Percentiles rank a stretch among this genome's conserved stretches.
Evolutionary conservation across 2,113 vertebrate species (phyloP).

Genomic region (Dromiciops gliroides): DNA sequence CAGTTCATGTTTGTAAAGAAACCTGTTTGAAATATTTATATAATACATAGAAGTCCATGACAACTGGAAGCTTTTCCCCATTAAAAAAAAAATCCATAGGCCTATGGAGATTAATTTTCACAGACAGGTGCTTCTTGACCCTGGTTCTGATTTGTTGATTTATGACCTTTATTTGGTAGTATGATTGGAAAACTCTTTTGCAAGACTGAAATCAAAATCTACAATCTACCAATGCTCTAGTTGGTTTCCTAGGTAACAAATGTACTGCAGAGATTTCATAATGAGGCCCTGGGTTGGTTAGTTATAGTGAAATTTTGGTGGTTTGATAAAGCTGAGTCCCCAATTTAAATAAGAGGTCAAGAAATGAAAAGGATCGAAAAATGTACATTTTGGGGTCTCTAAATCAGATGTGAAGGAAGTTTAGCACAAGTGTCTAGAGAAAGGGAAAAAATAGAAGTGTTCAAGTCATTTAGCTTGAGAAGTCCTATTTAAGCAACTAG

Average conservation of each 20-base stretch:
- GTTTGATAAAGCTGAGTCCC: slow-evolving; percentile 76
- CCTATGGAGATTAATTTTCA: slow-evolving; percentile 40
- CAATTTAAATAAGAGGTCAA: slow-evolving; percentile 77
- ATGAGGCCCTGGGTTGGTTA: slow-evolving; percentile 79
- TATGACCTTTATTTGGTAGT: slow-evolving; percentile 78
- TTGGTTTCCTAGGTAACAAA: slow-evolving; percentile 79
- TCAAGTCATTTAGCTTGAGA: slow-evolving; percentile 59
- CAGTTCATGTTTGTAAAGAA: slow-evolving; percentile 76
- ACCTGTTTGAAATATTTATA: slow-evolving; percentile 71
- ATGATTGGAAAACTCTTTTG: slow-evolving; percentile 77
- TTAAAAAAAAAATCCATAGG: slow-evolving; percentile 65
- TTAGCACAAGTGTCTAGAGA: slow-evolving; percentile 61
- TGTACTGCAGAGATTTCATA: slow-evolving; percentile 76
- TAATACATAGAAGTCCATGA: slow-evolving; percentile 41
- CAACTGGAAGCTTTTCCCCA: slow-evolving; percentile 59
- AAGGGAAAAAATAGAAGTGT: slow-evolving; percentile 47
- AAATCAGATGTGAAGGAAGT: neutral
- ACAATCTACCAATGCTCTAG: slow-evolving; percentile 70
- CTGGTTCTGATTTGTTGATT: slow-evolving; percentile 79
- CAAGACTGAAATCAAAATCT: slow-evolving; percentile 78
- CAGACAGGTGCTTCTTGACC: slow-evolving; percentile 69
- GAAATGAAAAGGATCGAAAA: slow-evolving; percentile 73
- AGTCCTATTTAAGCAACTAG: slow-evolving; percentile 21
- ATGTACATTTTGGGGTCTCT: slow-evolving; percentile 67
- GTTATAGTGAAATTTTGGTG: slow-evolving; percentile 76